Evolutionary conservation across 2,113 vertebrate genomes (phyloP).

Genomic region (Oryzias curvinotus): DNA sequence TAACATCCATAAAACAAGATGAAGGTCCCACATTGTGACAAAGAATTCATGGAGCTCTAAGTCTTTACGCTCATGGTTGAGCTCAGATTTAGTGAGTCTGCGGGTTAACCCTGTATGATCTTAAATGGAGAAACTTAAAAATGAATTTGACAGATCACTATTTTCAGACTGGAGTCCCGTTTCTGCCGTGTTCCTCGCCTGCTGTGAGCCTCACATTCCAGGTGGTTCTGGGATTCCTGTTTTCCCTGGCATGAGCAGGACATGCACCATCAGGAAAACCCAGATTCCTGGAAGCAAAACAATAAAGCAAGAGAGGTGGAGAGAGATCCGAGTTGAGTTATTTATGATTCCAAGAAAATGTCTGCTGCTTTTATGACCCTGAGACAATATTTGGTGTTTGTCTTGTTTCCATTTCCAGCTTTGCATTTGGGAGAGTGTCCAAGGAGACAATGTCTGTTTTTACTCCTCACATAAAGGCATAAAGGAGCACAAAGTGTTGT

Average conservation of each 20-base stretch:
- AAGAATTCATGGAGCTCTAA: background rate
- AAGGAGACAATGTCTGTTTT: conserved; percentile 29
- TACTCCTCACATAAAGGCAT: background rate
- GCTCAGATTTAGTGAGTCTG: conserved; percentile 2
- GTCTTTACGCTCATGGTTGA: conserved; percentile 11
- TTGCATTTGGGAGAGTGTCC: conserved; percentile 11
- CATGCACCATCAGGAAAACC: conserved; percentile 10
- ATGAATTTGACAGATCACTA: background rate
- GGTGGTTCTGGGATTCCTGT: conserved; percentile 3
- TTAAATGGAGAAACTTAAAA: background rate
- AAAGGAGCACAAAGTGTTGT: background rate
- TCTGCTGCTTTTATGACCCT: background rate
- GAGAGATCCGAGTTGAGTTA: background rate
- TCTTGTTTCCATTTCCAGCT: conserved; percentile 29
- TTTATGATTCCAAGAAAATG: conserved; percentile 12
- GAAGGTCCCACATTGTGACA: conserved; percentile 7
- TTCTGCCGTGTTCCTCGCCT: conserved; percentile 3
- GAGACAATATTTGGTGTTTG: conserved; percentile 1
- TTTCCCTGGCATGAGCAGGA: conserved; percentile 16
- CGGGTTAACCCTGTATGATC: background rate
- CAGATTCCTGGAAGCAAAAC: conserved; percentile 1
- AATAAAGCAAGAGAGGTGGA: conserved; percentile 3
- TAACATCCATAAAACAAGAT: conserved; percentile 22
- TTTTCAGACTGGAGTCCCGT: fast-evolving
- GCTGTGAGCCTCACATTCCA: background rate